Evolutionary conservation across 2,888 invertebrate species (phyloP).

Genomic region (Branchipolynoe longqiensis): DNA sequence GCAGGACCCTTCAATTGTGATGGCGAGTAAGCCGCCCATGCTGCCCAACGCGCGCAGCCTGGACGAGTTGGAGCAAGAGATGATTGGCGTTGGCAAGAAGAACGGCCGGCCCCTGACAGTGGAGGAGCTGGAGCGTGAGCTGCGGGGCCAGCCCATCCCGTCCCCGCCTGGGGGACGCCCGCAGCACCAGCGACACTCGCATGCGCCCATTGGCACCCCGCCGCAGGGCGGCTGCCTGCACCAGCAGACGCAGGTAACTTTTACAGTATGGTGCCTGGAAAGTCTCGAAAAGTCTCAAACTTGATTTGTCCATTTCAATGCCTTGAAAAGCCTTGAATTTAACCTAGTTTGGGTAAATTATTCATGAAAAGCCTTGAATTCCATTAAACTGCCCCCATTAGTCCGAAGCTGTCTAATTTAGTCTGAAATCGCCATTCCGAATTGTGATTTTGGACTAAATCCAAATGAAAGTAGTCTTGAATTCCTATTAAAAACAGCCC

Average conservation of each 20-base stretch:
- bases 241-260: background rate
- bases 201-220: slow-evolving; percentile 51
- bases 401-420: too few species aligned
- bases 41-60: slow-evolving; percentile 22
- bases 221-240: slow-evolving; percentile 23
- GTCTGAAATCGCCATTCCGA: too few species aligned
- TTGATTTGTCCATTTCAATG: too few species aligned
- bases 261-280: too few species aligned
- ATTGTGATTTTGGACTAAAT: too few species aligned
- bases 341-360: too few species aligned
- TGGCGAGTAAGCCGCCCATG: slow-evolving; percentile 38
- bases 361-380: too few species aligned
- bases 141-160: slow-evolving; percentile 39
- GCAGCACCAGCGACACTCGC: background rate
- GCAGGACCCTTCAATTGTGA: slow-evolving; percentile 56
- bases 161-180: background rate
- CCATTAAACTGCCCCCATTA: too few species aligned
- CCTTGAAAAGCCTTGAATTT: too few species aligned
- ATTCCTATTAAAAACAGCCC: too few species aligned
- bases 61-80: slow-evolving; percentile 51
- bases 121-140: slow-evolving; percentile 60
- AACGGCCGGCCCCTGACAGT: slow-evolving; percentile 39
- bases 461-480: too few species aligned
- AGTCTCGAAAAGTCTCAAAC: too few species aligned
- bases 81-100: slow-evolving; percentile 39